These are phyloP conservation scores for Drosophila pseudoobscura DNA, from an alignment of 1,140 invertebrate species.

Conservation along the genomic window DNA sequence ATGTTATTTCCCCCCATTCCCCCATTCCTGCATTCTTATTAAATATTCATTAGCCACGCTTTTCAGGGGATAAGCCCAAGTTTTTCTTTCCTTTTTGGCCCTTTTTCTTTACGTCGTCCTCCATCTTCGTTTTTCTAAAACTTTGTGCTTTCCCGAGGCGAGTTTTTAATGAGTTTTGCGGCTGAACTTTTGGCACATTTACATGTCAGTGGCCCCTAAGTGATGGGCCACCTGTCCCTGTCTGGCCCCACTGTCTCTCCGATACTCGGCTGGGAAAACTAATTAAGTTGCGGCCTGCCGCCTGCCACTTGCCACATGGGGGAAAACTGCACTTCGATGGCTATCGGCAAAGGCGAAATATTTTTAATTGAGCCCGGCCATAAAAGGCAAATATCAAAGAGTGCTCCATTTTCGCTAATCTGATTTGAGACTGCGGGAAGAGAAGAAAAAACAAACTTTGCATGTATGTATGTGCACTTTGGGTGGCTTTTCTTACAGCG, in stretches of 20 bases:
- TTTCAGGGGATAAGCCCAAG: constrained; percentile 31
- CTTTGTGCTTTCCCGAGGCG: constrained; percentile 39
- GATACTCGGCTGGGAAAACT: constrained; percentile 41
- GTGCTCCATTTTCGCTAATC: constrained; percentile 65
- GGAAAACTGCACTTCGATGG: constrained; percentile 54
- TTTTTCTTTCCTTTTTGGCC: neutral
- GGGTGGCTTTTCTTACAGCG: constrained; percentile 67
- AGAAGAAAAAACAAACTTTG: constrained; percentile 27
- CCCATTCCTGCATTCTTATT: constrained; percentile 50
- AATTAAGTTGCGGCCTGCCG: constrained; percentile 59
- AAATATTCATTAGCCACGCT: constrained; percentile 75
- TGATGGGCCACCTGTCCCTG: constrained; percentile 72
- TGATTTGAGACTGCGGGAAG: constrained; percentile 48
- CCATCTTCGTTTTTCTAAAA: constrained; percentile 9
- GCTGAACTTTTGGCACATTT: constrained; percentile 80
- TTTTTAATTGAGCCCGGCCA: constrained; percentile 71
- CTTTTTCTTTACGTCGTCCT: constrained; percentile 18
- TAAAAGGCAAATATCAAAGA: constrained; percentile 72
- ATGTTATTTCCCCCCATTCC: constrained; percentile 42
- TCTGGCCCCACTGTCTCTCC: constrained; percentile 13
- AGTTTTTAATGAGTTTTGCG: constrained; percentile 62
- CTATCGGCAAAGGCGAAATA: constrained; percentile 59
- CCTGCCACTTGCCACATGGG: constrained; percentile 17
- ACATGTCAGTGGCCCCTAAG: constrained; percentile 72
- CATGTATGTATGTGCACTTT: constrained; percentile 47